A percentile compares a stretch with the other conserved stretches of the same genome.
Conservation (phyloP, 2,888 invertebrate genomes). For the Lacanobia oleracea region DNA sequence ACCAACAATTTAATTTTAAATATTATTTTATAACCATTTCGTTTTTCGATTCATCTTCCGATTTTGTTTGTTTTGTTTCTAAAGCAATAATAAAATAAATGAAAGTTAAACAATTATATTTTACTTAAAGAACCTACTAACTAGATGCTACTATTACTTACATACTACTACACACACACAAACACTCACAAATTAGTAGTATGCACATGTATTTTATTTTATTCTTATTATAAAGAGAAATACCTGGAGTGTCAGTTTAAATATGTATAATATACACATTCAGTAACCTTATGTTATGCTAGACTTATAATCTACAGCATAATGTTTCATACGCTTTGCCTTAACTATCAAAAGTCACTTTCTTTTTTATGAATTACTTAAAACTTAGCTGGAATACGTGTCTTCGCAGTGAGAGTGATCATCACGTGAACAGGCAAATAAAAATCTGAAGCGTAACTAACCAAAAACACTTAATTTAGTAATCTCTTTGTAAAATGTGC, state of each 20-base stretch:
- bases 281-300: not conserved
- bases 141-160: not conserved
- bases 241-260: not conserved
- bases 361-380: not conserved
- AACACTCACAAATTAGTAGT: no score
- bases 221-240: not conserved
- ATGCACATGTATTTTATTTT: not conserved
- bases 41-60: not conserved
- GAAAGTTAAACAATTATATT: not conserved
- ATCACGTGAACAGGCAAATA: slow-evolving; percentile 30
- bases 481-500: slow-evolving; percentile 39
- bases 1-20: not conserved
- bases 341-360: not conserved
- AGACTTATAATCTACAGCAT: not conserved
- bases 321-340: not conserved
- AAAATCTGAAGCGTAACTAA: slow-evolving; percentile 39
- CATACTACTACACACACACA: no score
- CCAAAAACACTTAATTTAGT: slow-evolving; percentile 28
- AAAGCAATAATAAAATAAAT: not conserved
- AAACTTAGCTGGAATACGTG: slow-evolving; percentile 17
- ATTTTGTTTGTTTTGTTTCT: not conserved
- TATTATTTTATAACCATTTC: not conserved
- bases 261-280: not conserved
- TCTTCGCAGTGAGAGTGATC: slow-evolving; percentile 34
- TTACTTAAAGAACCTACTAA: not conserved